These are phyloP conservation scores for Argyrosomus regius DNA, from an alignment of 2,797 vertebrate genomes.

Conservation along the genomic window DNA sequence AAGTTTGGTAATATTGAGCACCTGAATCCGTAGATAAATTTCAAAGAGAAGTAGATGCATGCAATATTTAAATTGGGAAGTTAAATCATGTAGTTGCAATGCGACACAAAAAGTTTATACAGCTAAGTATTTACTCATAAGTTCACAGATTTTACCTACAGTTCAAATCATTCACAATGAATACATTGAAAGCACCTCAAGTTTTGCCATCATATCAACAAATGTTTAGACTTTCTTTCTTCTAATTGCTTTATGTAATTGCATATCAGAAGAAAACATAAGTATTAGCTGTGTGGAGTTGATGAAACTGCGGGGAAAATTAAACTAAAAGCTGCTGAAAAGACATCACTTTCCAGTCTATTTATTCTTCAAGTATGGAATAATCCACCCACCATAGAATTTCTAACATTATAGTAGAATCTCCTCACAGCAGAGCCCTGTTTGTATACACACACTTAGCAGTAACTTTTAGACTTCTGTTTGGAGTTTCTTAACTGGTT, in stretches of 20 bases:
- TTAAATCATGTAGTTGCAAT: background rate
- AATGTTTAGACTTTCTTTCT: background rate
- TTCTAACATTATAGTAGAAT: background rate
- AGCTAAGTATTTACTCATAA: no score
- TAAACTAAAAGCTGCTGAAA: background rate
- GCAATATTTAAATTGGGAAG: background rate
- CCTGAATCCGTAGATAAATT: background rate
- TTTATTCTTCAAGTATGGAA: background rate
- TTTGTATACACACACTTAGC: background rate
- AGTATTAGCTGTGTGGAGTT: background rate
- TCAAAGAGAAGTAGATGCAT: background rate
- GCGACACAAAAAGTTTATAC: background rate
- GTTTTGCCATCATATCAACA: background rate
- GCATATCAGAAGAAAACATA: background rate
- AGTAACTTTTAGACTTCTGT: background rate
- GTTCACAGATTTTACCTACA: background rate
- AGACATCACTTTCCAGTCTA: background rate
- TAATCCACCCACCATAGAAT: background rate
- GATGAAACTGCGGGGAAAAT: background rate
- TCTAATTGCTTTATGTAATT: no score
- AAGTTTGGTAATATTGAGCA: background rate
- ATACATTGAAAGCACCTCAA: background rate
- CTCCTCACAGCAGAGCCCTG: no score
- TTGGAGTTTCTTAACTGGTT: background rate
- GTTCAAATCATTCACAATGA: background rate